Evolutionary conservation across 2,113 vertebrate genomes (phyloP).

Genomic region (Vulpes vulpes): DNA sequence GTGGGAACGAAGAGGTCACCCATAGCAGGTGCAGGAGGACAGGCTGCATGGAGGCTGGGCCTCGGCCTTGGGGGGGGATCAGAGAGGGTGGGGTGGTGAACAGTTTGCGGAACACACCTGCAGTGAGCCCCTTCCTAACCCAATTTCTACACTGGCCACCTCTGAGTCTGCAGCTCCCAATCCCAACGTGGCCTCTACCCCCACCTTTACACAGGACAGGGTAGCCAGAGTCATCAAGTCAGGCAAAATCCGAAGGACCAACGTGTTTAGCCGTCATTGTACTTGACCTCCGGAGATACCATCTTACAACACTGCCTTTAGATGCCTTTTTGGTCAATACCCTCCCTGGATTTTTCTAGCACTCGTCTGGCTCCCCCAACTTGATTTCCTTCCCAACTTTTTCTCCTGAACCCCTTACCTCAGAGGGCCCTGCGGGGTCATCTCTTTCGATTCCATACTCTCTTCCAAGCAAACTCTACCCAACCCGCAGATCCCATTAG

Average conservation of each 20-base stretch:
- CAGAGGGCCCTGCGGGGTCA: not conserved
- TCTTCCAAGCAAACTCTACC: not conserved
- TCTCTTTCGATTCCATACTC: not conserved
- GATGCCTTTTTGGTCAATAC: not conserved
- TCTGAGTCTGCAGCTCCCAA: not conserved
- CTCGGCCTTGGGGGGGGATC: not conserved
- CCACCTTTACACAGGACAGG: rapidly evolving
- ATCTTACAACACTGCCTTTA: no score
- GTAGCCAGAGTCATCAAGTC: not conserved
- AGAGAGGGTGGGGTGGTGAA: no score
- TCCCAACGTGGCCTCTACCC: not conserved
- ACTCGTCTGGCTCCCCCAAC: not conserved
- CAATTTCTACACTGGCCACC: no score
- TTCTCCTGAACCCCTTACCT: not conserved
- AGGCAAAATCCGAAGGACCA: not conserved
- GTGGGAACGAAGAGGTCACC: not conserved
- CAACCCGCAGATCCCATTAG: rapidly evolving
- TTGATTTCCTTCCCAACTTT: not conserved
- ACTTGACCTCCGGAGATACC: no score
- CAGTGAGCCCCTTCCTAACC: not conserved
- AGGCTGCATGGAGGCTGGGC: not conserved
- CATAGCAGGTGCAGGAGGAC: rapidly evolving
- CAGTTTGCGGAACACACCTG: not conserved
- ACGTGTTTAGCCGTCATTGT: rapidly evolving
- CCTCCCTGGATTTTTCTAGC: not conserved